A percentile compares a stretch with the other conserved stretches of the same genome.
These are phyloP conservation scores for Leontocebus nigricollis DNA, from an alignment of 2,797 vertebrate genomes.

Conservation along the genomic window DNA sequence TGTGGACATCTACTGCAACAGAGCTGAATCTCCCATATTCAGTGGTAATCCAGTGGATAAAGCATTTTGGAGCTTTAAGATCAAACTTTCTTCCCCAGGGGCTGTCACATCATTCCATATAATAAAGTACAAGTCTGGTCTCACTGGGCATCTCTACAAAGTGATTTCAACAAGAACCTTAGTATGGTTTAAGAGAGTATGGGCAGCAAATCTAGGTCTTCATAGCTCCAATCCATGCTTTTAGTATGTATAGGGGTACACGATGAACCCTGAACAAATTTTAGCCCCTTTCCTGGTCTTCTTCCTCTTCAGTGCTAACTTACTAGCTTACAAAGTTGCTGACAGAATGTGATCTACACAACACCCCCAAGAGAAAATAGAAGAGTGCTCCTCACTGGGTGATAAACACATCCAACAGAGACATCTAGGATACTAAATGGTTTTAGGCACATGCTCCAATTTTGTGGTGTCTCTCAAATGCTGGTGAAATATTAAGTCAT, in stretches of 20 bases:
- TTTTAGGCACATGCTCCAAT: conserved; percentile 56
- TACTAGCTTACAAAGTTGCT: background rate
- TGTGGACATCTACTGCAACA: background rate
- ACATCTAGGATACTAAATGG: background rate
- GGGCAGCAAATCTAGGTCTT: background rate
- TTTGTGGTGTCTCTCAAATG: conserved; percentile 66
- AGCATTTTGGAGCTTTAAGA: conserved; percentile 32
- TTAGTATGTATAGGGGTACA: background rate
- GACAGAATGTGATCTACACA: background rate
- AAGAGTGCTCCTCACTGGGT: background rate
- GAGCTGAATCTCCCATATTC: background rate
- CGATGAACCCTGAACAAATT: conserved; percentile 1
- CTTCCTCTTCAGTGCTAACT: background rate
- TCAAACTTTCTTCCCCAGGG: background rate
- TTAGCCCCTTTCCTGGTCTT: background rate
- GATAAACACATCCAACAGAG: background rate
- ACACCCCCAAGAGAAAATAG: background rate
- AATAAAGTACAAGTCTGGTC: background rate
- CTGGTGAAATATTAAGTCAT: conserved; percentile 69
- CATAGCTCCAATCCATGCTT: background rate
- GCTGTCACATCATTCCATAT: conserved; percentile 34
- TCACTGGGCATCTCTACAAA: background rate
- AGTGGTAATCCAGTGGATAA: background rate
- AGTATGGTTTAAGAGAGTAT: background rate
- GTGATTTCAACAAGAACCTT: conserved; percentile 10